Base-by-base conservation (phyloP, 92 coral and sea anemone species). In the Palythoa grandiflora region DNA sequence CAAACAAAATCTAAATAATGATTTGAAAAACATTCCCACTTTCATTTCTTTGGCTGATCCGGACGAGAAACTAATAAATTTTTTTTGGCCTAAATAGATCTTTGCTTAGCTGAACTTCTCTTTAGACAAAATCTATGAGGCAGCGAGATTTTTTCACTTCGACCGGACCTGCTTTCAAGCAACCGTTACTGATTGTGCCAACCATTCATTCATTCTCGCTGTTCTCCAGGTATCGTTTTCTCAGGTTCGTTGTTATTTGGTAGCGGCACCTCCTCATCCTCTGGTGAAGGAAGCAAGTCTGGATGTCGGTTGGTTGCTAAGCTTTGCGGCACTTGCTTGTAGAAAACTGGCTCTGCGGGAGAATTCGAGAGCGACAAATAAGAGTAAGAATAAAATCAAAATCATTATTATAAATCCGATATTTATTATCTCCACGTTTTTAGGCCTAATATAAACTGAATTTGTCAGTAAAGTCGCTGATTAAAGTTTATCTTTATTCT, bases 271-370 rank as follows among this genome's bases (percentile, higher is more conserved):
- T 50, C 28, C 51, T 76, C 75, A 35, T 91, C 90, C 1, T 91
- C 90, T 1, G 80, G 83, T 16, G 90, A 78, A n/a, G 90, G 94
- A 20, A 85, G 77, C 7, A 88, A 2, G 55, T 91, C 94, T 47
- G 89, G 92, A 39, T 78, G 92, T 38, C 63, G 88, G 79, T 91
- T 91, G 57, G 87, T 79, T 57, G 89, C 94, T 11, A 84, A 19
- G 87, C 89, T 94, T 60, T 94, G 98, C 47, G 96, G 93, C 60
- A 94, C 98, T 88, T 94, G 93, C 60, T 93, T 94, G 91, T 94
- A 94, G 50, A 87, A 83, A 72, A 93, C 92, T 44, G 96, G 91
- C 68, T 92, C 93, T 76, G 85, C 85, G 74, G 66, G 53, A 47
- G 17, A 38, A 19, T 57, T 79, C 12, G 68, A 5, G 55, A 54